Conservation (phyloP, 2,888 invertebrate genomes). For the Octonoba sinensis region DNA sequence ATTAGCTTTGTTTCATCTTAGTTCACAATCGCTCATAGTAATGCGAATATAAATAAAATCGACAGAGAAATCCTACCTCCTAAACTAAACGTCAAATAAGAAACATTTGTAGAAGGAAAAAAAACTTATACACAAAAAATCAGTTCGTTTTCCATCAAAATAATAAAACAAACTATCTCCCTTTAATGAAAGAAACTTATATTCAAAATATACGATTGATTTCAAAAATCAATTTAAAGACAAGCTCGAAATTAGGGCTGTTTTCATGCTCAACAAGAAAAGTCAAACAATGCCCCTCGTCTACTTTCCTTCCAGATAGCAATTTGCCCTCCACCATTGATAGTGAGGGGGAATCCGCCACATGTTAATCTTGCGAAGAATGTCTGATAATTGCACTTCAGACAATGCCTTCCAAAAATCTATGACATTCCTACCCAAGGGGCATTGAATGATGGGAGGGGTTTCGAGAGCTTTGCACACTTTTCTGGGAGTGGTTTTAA, state of each 20-base stretch:
- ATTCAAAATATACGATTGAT: too few relatives aligned
- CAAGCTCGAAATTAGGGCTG: constrained; percentile 31
- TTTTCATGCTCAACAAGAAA: neutral
- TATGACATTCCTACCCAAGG: constrained; percentile 37
- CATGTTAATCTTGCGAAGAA: constrained; percentile 50
- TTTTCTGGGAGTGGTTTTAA: too few relatives aligned
- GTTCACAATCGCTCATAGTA: too few relatives aligned
- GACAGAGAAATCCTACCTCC: too few relatives aligned
- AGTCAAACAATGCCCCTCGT: constrained; percentile 27
- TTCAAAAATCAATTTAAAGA: constrained; percentile 23
- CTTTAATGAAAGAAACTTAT: too few relatives aligned
- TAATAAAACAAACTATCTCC: too few relatives aligned
- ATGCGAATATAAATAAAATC: too few relatives aligned
- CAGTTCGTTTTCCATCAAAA: too few relatives aligned
- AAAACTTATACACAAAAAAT: too few relatives aligned
- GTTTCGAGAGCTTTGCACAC: neutral
- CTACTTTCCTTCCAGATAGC: constrained; percentile 5
- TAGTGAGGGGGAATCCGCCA: constrained; percentile 11
- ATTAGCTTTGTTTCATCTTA: too few relatives aligned
- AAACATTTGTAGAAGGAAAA: too few relatives aligned
- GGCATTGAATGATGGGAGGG: constrained; percentile 4
- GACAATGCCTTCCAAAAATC: constrained; percentile 33
- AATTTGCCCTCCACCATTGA: constrained; percentile 25
- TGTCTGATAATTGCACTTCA: constrained; percentile 50
- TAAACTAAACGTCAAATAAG: too few relatives aligned